Conservation (phyloP, 2,113 vertebrate genomes). For the Heterocephalus glaber region DNA sequence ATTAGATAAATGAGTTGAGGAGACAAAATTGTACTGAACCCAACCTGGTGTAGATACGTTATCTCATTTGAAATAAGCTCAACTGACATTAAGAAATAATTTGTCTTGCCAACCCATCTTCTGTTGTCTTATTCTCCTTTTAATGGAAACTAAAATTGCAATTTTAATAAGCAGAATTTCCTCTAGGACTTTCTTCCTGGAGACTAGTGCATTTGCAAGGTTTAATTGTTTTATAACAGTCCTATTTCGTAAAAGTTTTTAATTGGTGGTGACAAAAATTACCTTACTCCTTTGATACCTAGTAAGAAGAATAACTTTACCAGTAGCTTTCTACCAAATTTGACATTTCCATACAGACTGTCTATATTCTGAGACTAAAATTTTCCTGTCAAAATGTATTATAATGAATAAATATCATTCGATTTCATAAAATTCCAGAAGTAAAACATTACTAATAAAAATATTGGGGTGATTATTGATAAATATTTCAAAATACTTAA, state of each 20-base stretch:
- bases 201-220: slow-evolving; percentile 88
- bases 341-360: slow-evolving; percentile 63
- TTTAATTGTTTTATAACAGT: slow-evolving; percentile 93
- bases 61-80: slow-evolving; percentile 90
- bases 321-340: slow-evolving; percentile 48
- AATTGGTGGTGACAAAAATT: slow-evolving; percentile 91
- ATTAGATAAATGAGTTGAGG: slow-evolving; percentile 91
- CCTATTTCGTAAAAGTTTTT: slow-evolving; percentile 90
- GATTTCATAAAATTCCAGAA: slow-evolving; percentile 31
- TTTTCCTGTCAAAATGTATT: slow-evolving; percentile 13
- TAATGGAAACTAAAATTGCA: slow-evolving; percentile 93
- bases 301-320: slow-evolving; percentile 80
- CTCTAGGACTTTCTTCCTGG: slow-evolving; percentile 89
- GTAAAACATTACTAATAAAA: slow-evolving; percentile 10
- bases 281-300: slow-evolving; percentile 85
- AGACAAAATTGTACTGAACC: slow-evolving; percentile 86
- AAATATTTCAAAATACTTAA: slow-evolving; percentile 9
- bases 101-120: slow-evolving; percentile 90
- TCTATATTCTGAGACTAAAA: slow-evolving; percentile 18
- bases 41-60: slow-evolving; percentile 87
- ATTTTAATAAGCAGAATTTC: slow-evolving; percentile 93
- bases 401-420: not conserved
- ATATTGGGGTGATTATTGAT: not conserved
- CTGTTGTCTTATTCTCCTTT: slow-evolving; percentile 90
- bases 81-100: slow-evolving; percentile 92